Evolutionary conservation across 2,888 invertebrate species (phyloP), one percentile per base, ranked within the genome.

Genomic region (Scaptomyza polygonia): DNA sequence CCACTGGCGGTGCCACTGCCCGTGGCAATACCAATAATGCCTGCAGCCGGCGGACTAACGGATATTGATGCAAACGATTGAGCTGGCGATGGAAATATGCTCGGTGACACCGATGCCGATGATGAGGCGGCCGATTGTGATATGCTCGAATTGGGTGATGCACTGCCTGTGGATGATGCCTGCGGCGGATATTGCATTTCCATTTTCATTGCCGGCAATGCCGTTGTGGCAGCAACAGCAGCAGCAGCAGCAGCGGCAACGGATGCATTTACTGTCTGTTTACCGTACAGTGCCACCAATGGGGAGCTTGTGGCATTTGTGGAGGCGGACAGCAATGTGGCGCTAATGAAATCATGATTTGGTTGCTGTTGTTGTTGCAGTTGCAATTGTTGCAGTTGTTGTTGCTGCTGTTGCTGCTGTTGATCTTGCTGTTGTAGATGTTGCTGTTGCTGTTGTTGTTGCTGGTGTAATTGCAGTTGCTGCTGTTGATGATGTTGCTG

Each of bases 101-200:
- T 89, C 32, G 92, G 92, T 52, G 92, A 92, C 30, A 90, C 91
- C 29, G 91, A 90, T 43, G 92, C 91, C 49, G 92, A 92, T 12
- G 90, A 87, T 12, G 90, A 87, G 16, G 89, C 83, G 7, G 90
- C 88, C 55, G 91, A 90, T n/a, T 89, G 90, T n/a, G 73, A 73
- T 48, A 90, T 83, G 61, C 89, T 91, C 2, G 91, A 90, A 49
- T 89, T 89, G 7, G 91, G 90, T 44, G 91, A 91, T 18, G 85
- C 88, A 25, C 91, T 91, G 52, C 91, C 91, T 14, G 91, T 91
- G 16, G 92, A 92, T 43, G 92, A 91, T 45, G 91, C 81, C 77
- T 90, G 92, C 48, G 91, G 89, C 73, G 91, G 92, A 88, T 92
- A 92, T 82, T 90, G 90, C 73, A 89, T 80, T 75, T 90, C 90